Evolutionary conservation across 2,113 vertebrate species (phyloP).

Genomic region (Albula goreensis): DNA sequence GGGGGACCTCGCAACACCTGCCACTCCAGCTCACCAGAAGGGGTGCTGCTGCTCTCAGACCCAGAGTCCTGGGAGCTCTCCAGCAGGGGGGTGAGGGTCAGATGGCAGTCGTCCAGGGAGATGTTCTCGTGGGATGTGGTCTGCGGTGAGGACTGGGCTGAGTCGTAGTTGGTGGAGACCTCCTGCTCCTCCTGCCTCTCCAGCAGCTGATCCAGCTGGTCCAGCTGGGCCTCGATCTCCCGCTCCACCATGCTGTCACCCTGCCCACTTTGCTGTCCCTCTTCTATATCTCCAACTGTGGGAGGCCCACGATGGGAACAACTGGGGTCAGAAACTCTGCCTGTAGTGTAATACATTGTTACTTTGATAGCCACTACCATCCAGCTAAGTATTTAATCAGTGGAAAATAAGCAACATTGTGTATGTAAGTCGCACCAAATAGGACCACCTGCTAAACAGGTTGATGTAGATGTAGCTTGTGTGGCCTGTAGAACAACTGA

Average conservation of each 20-base stretch:
- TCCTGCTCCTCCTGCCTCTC: conserved; percentile 15
- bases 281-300: background rate
- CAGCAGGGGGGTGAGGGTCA: background rate
- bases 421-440: no score
- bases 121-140: conserved; percentile 16
- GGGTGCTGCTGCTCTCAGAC: conserved; percentile 10
- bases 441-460: no score
- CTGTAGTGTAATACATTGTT: no score
- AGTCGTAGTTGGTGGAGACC: background rate
- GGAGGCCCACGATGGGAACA: background rate
- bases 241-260: background rate
- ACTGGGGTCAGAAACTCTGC: background rate
- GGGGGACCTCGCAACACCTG: background rate
- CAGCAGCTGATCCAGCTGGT: conserved; percentile 35
- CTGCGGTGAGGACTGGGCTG: background rate
- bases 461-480: no score
- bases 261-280: background rate
- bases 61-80: conserved; percentile 3
- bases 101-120: conserved; percentile 29
- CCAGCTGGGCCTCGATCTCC: conserved; percentile 28
- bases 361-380: no score
- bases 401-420: no score
- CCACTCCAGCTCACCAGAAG: background rate
- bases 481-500: no score
- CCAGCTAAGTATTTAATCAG: no score